Base-by-base conservation (phyloP, 2,888 invertebrate genomes). In the Thera britannica region DNA sequence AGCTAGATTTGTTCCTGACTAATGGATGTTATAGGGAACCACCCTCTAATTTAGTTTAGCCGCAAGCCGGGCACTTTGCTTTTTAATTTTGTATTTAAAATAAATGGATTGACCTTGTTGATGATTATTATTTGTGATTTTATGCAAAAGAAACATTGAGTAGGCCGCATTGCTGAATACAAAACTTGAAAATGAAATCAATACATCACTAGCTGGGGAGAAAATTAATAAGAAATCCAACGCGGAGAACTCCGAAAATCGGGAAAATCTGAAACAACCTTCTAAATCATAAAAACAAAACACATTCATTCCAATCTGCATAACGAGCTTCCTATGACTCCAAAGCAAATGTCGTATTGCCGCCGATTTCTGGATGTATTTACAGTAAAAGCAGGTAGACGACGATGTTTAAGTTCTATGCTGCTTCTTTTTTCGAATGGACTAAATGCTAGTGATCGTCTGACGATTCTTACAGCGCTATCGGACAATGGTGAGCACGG, bases 281-380 rank as follows among this genome's bases (percentile, higher is more conserved):
- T 52, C 59, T 61, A 63, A 64, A 60, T 61, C 48, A 67, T 67
- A 46, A 48, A 46, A 68, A 64, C 65, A 58, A 63, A 52, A 48
- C 63, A 36, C 65, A 69, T 70, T 66, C 60, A 66, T 66, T 57
- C 58, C 57, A 66, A 67, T 66, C 60, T 66, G 11, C 49, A 59
- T 70, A 70, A 70, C 70, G 70, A 70, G 66, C 63, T 66, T 66
- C 57, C 63, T 62, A 66, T 66, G 69, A 60, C 57, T 66, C 62
- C 59, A 52, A 65, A 57, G 62, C 56, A 69, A 66, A 66, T 69
- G 69, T 70, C 65, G 60, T 60, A 70, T 64, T 63, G 60, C 60
- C 54, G 60, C 62, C 55, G 62, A 65, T 68, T 68, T 61, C 23
- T 56, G 56, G 7, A 23, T n/a, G 11, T 8, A 34, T 35, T 46